These are phyloP conservation scores for Callipepla squamata DNA, from an alignment of 2,113 vertebrate species.

Conservation along the genomic window DNA sequence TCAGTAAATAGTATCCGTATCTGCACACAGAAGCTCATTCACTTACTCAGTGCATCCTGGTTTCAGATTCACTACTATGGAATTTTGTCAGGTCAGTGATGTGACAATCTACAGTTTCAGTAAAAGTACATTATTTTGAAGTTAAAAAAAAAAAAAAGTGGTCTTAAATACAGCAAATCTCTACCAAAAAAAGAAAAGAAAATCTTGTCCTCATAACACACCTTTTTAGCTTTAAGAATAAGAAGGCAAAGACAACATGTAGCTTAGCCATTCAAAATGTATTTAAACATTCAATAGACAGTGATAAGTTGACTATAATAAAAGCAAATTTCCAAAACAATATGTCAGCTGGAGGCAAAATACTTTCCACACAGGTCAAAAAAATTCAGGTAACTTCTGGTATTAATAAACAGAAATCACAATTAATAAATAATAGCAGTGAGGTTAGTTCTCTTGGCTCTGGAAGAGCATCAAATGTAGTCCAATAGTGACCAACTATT, in stretches of 20 bases:
- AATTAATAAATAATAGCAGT: not conserved
- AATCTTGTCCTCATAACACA: not conserved
- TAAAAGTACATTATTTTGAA: not conserved
- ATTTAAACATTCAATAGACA: not conserved
- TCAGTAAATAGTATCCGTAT: not conserved
- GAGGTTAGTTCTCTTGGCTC: not conserved
- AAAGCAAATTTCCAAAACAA: not conserved
- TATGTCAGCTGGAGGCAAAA: not conserved
- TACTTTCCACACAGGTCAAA: not conserved
- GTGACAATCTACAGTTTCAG: not conserved
- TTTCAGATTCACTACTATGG: not conserved
- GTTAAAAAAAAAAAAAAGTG: not conserved
- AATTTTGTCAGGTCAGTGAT: not conserved
- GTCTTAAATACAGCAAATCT: not conserved
- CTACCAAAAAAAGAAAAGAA: not conserved
- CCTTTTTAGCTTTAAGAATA: not conserved
- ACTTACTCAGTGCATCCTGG: not conserved
- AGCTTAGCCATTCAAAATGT: not conserved
- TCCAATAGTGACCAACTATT: not conserved
- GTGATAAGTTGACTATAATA: not conserved
- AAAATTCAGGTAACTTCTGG: not conserved
- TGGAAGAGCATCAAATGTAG: not conserved
- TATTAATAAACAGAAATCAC: not conserved
- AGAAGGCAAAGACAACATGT: not conserved
- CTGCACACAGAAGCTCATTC: not conserved